Evolutionary conservation across 2,113 vertebrate species (phyloP).

Genomic region (Odontesthes bonariensis): DNA sequence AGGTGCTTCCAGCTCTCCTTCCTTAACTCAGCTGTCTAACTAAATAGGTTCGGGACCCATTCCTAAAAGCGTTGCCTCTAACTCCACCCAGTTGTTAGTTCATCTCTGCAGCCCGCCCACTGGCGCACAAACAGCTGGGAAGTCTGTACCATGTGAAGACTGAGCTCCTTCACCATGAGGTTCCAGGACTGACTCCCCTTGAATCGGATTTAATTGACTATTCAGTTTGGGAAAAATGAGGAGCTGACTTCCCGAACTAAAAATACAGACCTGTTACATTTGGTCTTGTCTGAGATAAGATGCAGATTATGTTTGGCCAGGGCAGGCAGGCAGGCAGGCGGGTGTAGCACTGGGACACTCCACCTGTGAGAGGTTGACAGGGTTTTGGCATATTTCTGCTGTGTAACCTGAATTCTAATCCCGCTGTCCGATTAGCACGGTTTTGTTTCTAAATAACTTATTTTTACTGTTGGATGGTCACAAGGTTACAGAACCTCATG

Average conservation of each 20-base stretch:
- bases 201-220: constrained; percentile 34
- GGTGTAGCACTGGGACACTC: constrained; percentile 25
- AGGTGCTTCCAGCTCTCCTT: constrained; percentile 79
- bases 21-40: constrained; percentile 79
- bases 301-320: background rate
- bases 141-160: constrained; percentile 50
- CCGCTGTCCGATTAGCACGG: too few species aligned
- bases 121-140: constrained; percentile 76
- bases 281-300: too few species aligned
- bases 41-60: constrained; percentile 75
- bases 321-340: constrained; percentile 41
- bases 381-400: too few species aligned
- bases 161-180: constrained; percentile 22
- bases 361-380: background rate
- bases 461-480: too few species aligned
- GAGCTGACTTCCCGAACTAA: background rate
- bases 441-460: too few species aligned
- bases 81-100: constrained; percentile 76
- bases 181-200: background rate
- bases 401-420: too few species aligned
- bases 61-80: constrained; percentile 77
- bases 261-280: too few species aligned
- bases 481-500: too few species aligned
- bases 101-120: constrained; percentile 68
- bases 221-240: background rate